Conservation (phyloP, 2,888 invertebrate genomes). For the Scaptodrosophila latifasciaeformis region DNA sequence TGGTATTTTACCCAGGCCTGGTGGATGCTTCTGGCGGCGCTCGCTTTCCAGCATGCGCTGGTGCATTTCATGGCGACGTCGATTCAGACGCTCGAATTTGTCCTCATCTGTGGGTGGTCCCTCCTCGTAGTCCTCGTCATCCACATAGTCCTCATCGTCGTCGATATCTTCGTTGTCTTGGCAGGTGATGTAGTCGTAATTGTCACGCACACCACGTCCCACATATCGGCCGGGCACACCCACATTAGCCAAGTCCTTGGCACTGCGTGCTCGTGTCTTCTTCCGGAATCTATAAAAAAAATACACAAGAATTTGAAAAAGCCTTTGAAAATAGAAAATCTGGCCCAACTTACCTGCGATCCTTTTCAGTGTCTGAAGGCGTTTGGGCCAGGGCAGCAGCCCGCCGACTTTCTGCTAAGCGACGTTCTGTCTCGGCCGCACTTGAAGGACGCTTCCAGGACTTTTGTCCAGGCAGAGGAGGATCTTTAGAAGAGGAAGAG, state of each 20-base stretch:
- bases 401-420: conserved; percentile 72
- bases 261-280: conserved; percentile 76
- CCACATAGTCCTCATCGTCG: conserved; percentile 69
- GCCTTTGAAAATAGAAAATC: too few species aligned
- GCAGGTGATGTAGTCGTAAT: conserved; percentile 73
- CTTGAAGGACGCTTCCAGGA: conserved; percentile 78
- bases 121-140: conserved; percentile 62
- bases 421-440: conserved; percentile 78
- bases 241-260: conserved; percentile 38
- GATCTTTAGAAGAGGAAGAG: conserved; percentile 66
- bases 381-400: conserved; percentile 63
- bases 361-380: conserved; percentile 78
- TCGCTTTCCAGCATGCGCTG: conserved; percentile 74
- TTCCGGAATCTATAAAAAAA: conserved; percentile 68
- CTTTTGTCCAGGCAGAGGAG: conserved; percentile 68
- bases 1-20: conserved; percentile 46
- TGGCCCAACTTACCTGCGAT: conserved; percentile 74
- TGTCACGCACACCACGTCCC: conserved; percentile 55
- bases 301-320: not conserved
- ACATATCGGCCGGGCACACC: conserved; percentile 32
- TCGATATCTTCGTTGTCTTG: conserved; percentile 68
- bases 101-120: conserved; percentile 73
- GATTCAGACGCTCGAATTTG: conserved; percentile 74
- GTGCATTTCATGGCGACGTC: conserved; percentile 74
- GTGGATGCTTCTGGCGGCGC: conserved; percentile 62